Evolutionary conservation across 1,140 invertebrate genomes (phyloP), one percentile per base, ranked within the genome.

Genomic region (Cecropterus lyciades): DNA sequence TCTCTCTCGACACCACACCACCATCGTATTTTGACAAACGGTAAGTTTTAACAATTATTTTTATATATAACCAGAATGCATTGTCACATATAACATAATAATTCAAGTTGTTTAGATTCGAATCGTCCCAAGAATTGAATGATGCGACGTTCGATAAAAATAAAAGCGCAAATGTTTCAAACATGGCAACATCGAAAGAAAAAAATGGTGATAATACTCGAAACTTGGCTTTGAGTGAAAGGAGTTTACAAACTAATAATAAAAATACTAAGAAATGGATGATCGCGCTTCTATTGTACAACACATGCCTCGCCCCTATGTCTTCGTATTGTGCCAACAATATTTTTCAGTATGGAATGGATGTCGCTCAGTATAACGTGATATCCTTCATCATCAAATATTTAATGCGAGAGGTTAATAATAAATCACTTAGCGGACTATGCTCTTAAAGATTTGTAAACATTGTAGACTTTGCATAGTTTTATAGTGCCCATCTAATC

Each of bases 221-320:
- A 65, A 20, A 33, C 7, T 64, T 71, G 64, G 30, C 72, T 27
- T 57, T 77, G 65, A 72, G 71, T 5, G 72, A 78, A 37, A 65
- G 69, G 24, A 65, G 66, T 15, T 16, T 69, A 10, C 48, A 70
- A 27, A 33, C 33, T 8, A 51, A 64, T 40, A 30, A 30, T 30
- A 30, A 65, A 53, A 68, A 60, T 40, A 78, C 80, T 10, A 85
- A 85, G 40, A 84, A 82, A 65, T 90, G 87, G 89, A 85, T 89
- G 84, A 66, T 87, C 46, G 85, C 82, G 8, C 59, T 92, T 15
- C 73, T 92, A 45, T 49, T 92, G 51, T 92, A 90, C 69, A 85
- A 92, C 15, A 80, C 80, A n/a, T 92, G 89, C 56, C 42, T 90
- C 5, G 84, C 85, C 0, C 89, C 89, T 0, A 86, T 90, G 80